A percentile compares a stretch with the other conserved stretches of the same genome.
Evolutionary conservation across 2,888 invertebrate species (phyloP).

Genomic region (Cheilosia grossa): DNA sequence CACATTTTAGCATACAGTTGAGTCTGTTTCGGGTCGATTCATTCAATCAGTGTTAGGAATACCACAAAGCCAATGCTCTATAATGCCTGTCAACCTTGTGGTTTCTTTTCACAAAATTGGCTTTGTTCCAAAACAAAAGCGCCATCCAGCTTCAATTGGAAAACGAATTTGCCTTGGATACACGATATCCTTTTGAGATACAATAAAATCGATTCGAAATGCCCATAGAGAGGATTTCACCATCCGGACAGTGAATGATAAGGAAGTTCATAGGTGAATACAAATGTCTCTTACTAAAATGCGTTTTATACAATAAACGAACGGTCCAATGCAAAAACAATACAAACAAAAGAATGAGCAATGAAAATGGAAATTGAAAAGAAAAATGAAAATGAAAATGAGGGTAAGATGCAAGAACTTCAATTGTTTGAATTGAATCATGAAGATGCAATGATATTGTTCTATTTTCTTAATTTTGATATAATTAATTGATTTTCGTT

Average conservation of each 20-base stretch:
- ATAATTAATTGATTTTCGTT: slow-evolving; percentile 10
- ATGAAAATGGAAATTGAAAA: slow-evolving; percentile 14
- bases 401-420: slow-evolving; percentile 54
- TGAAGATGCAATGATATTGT: slow-evolving; percentile 46
- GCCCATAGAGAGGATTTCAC: neutral
- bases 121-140: slow-evolving; percentile 37
- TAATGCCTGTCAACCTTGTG: neutral
- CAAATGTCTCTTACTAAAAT: slow-evolving; percentile 36
- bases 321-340: slow-evolving; percentile 45
- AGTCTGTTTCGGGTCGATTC: neutral
- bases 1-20: slow-evolving; percentile 32
- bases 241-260: neutral
- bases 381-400: slow-evolving; percentile 20
- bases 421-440: slow-evolving; percentile 17
- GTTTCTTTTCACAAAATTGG: slow-evolving; percentile 29
- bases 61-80: neutral
- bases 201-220: slow-evolving; percentile 43
- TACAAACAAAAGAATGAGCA: slow-evolving; percentile 24
- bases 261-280: neutral
- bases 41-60: neutral
- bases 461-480: slow-evolving; percentile 37
- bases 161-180: slow-evolving; percentile 26
- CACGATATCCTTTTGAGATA: slow-evolving; percentile 7
- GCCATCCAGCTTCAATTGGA: neutral
- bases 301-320: slow-evolving; percentile 28